Evolutionary conservation across 2,797 vertebrate species (phyloP).

Genomic region (Manis javanica): DNA sequence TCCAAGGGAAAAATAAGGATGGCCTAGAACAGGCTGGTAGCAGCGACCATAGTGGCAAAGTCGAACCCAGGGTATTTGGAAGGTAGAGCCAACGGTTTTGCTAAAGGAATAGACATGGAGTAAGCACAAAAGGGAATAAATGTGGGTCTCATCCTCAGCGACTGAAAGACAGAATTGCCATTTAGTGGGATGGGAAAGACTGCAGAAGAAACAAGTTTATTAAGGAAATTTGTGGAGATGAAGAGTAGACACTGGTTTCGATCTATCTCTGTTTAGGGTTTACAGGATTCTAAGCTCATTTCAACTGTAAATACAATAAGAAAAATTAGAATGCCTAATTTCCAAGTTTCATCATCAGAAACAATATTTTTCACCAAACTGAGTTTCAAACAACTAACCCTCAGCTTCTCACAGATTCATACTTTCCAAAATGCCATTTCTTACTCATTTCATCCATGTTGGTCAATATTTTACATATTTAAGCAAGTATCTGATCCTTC

Average conservation of each 20-base stretch:
- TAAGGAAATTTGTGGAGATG: background rate
- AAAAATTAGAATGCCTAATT: background rate
- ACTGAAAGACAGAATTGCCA: background rate
- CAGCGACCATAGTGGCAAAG: background rate
- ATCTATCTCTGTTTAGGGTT: background rate
- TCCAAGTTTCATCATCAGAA: constrained; percentile 21
- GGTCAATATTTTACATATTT: background rate
- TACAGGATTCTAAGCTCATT: background rate
- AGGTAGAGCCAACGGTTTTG: background rate
- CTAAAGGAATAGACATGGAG: background rate
- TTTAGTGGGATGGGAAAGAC: background rate
- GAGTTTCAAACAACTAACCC: background rate
- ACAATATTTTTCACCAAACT: background rate
- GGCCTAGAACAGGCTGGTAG: background rate
- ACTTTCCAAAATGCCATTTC: background rate
- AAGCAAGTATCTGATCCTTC: background rate
- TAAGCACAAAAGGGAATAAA: background rate
- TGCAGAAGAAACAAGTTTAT: background rate
- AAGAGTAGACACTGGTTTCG: background rate
- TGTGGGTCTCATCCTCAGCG: background rate
- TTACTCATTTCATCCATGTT: background rate
- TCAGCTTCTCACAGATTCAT: background rate
- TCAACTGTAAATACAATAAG: background rate
- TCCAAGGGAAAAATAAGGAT: background rate
- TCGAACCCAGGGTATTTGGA: background rate